Percentiles rank a stretch among this genome's conserved stretches.
Evolutionary conservation across 2,888 invertebrate species (phyloP).

Genomic region (Nemurella pictetii): DNA sequence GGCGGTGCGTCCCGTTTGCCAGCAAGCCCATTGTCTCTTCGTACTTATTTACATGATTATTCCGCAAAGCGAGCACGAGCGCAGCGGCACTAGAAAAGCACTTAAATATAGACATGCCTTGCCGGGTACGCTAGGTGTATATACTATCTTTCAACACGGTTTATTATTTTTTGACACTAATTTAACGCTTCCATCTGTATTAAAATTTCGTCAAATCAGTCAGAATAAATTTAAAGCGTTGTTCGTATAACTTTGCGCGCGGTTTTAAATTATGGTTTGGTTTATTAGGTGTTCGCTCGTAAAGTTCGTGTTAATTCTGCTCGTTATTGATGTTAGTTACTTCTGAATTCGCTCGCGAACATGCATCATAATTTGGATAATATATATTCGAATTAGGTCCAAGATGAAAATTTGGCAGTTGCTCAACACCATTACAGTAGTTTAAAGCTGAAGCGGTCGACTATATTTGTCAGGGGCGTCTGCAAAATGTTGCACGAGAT

Average conservation of each 20-base stretch:
- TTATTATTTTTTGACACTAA: not conserved
- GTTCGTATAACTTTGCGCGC: not conserved
- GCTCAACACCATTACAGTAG: not conserved
- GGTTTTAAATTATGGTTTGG: not conserved
- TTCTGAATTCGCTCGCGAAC: not conserved
- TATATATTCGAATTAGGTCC: not conserved
- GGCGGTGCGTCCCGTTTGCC: not conserved
- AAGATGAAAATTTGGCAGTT: not conserved
- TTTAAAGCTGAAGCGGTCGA: not conserved
- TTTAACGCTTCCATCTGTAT: not conserved
- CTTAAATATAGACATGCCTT: not conserved
- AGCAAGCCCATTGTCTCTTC: not conserved
- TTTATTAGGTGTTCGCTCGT: not conserved
- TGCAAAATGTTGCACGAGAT: too few relatives aligned
- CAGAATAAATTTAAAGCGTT: not conserved
- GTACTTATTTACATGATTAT: not conserved
- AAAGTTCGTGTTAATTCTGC: not conserved
- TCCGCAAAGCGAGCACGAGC: not conserved
- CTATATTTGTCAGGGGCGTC: too few relatives aligned
- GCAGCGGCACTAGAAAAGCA: not conserved
- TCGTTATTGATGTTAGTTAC: not conserved
- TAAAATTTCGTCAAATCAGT: not conserved
- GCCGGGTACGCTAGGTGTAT: not conserved
- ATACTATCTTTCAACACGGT: not conserved
- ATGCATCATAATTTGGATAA: not conserved